Conservation (phyloP, 1,140 invertebrate genomes). For the Papilio aristodemus region DNA sequence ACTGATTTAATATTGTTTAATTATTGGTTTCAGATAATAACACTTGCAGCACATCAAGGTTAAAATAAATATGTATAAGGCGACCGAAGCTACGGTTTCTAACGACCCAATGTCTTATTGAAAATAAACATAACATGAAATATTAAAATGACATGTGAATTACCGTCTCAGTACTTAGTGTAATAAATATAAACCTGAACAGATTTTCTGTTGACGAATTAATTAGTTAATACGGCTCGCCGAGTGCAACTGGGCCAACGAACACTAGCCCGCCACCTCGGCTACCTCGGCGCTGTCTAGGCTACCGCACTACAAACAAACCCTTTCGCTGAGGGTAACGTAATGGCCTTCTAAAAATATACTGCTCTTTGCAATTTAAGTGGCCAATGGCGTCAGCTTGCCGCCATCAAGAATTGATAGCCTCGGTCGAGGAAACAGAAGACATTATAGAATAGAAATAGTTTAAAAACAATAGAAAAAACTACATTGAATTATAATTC, state of each 20-base stretch:
- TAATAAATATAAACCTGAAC: constrained; percentile 1
- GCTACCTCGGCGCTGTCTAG: background rate
- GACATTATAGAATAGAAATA: background rate
- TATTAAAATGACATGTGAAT: too few relatives aligned
- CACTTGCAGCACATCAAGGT: background rate
- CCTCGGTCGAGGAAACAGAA: background rate
- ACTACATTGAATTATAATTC: too few relatives aligned
- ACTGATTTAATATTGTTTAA: background rate
- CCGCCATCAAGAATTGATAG: background rate
- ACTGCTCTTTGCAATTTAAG: constrained; percentile 7
- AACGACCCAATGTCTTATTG: too few relatives aligned
- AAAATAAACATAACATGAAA: too few relatives aligned
- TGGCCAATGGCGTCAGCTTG: background rate
- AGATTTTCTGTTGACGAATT: constrained; percentile 15
- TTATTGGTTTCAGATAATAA: background rate
- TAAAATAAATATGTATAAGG: background rate
- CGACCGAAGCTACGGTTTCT: too few relatives aligned
- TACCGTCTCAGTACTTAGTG: too few relatives aligned
- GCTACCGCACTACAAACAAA: constrained; percentile 5
- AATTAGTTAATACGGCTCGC: background rate
- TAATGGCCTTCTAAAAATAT: constrained; percentile 1
- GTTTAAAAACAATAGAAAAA: too few relatives aligned
- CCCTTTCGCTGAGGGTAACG: constrained; percentile 6
- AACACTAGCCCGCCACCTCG: background rate
- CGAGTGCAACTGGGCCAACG: background rate